Evolutionary conservation across 2,888 invertebrate species (phyloP).

Genomic region (Quadriops clusia): DNA sequence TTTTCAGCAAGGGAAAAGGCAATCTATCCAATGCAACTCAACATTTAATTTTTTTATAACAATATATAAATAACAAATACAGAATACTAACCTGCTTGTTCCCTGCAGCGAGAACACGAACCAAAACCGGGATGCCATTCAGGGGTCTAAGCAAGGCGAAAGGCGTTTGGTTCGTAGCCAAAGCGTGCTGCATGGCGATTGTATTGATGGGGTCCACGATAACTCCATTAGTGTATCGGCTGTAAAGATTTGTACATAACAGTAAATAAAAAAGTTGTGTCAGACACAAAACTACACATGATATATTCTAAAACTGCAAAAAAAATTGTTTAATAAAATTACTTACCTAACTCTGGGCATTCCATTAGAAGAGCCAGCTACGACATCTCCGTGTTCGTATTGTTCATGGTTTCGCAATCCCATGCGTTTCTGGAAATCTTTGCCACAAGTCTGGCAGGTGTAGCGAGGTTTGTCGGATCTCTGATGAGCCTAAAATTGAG

Average conservation of each 20-base stretch:
- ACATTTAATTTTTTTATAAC: too few species aligned
- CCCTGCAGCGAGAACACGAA: constrained; percentile 49
- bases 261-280: too few species aligned
- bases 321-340: neutral
- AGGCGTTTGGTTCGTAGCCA: constrained; percentile 52
- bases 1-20: too few species aligned
- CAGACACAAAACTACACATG: neutral
- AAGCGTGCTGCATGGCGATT: constrained; percentile 55
- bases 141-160: constrained; percentile 58
- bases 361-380: constrained; percentile 5
- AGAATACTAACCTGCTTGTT: constrained; percentile 33
- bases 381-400: constrained; percentile 34
- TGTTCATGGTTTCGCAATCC: constrained; percentile 45
- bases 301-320: neutral
- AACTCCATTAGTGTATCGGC: constrained; percentile 43
- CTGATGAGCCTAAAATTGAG: constrained; percentile 37
- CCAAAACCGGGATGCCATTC: constrained; percentile 54
- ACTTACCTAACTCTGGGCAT: constrained; percentile 8
- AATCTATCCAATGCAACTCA: too few species aligned
- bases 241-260: too few species aligned
- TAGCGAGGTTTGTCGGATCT: constrained; percentile 42
- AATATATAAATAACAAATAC: constrained; percentile 1
- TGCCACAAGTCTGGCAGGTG: constrained; percentile 41
- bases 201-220: constrained; percentile 61
- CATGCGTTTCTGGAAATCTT: constrained; percentile 42